Evolutionary conservation across 2,888 invertebrate genomes (phyloP).

Genomic region (Bembecia ichneumoniformis): DNA sequence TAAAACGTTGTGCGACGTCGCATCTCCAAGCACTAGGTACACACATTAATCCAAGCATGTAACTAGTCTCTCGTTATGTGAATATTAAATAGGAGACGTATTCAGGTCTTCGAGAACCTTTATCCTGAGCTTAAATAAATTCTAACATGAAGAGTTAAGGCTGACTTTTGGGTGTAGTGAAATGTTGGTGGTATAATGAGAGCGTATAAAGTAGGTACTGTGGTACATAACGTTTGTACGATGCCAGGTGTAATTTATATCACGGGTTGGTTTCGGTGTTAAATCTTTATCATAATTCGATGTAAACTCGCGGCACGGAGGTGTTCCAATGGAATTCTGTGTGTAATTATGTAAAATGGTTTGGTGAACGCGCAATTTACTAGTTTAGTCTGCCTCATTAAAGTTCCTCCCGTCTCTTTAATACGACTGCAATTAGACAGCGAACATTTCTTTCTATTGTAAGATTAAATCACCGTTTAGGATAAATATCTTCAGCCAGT

Average conservation of each 20-base stretch:
- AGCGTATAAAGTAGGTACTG: constrained; percentile 16
- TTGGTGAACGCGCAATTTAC: too few relatives aligned
- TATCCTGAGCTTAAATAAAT: constrained; percentile 7
- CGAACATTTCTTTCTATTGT: too few relatives aligned
- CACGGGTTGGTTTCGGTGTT: constrained; percentile 20
- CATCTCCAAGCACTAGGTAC: neutral
- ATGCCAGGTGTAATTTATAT: constrained; percentile 28
- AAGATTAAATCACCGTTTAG: too few relatives aligned
- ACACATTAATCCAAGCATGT: constrained; percentile 26
- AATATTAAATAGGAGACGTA: constrained; percentile 15
- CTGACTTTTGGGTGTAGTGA: neutral
- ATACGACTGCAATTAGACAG: too few relatives aligned
- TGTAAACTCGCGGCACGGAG: constrained; percentile 9
- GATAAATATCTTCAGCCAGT: too few relatives aligned
- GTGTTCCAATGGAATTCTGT: neutral
- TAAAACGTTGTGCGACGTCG: neutral
- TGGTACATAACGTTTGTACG: constrained; percentile 6
- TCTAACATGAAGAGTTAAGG: constrained; percentile 11
- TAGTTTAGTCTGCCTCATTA: neutral
- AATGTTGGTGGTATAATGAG: constrained; percentile 7
- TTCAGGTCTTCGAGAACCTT: constrained; percentile 1
- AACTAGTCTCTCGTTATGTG: constrained; percentile 27
- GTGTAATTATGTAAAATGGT: constrained; percentile 3
- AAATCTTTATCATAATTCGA: constrained; percentile 24
- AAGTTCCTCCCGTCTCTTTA: neutral